Conservation (phyloP, 2,888 invertebrate genomes). For the Notodonta dromedarius region DNA sequence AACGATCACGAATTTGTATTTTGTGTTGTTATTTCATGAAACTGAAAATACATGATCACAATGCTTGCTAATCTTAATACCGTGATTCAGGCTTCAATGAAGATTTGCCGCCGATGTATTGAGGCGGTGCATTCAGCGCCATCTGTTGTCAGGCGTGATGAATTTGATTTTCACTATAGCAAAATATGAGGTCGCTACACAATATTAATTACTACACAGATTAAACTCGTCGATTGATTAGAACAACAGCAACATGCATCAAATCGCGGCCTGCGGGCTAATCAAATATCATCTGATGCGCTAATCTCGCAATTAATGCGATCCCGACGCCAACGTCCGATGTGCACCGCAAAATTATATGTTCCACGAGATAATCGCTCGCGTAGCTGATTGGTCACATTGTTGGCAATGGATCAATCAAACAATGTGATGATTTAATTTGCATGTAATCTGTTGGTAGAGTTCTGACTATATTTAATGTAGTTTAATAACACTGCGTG, state of each 20-base stretch:
- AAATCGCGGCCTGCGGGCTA: slow-evolving; percentile 43
- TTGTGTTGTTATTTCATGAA: background rate
- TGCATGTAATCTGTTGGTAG: slow-evolving; percentile 15
- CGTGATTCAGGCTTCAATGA: no score
- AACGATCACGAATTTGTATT: background rate
- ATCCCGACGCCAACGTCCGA: slow-evolving; percentile 48
- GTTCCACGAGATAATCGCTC: slow-evolving; percentile 62
- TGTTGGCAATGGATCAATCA: slow-evolving; percentile 20
- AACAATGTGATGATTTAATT: slow-evolving; percentile 40
- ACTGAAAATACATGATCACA: no score
- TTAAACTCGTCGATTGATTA: slow-evolving; percentile 6
- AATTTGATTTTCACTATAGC: no score
- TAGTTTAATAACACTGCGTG: no score
- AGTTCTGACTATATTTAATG: no score
- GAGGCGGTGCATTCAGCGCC: no score
- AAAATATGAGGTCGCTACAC: no score
- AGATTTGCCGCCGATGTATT: no score
- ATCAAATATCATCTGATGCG: slow-evolving; percentile 59
- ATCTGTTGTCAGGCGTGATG: no score
- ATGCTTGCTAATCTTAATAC: no score
- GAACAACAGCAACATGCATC: slow-evolving; percentile 9
- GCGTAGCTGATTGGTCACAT: slow-evolving; percentile 58
- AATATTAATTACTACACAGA: background rate
- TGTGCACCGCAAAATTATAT: slow-evolving; percentile 68
- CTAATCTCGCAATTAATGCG: slow-evolving; percentile 62